phyloP scores from a whole-genome alignment of 2,888 invertebrate species.

The Pheosia tremula region DNA sequence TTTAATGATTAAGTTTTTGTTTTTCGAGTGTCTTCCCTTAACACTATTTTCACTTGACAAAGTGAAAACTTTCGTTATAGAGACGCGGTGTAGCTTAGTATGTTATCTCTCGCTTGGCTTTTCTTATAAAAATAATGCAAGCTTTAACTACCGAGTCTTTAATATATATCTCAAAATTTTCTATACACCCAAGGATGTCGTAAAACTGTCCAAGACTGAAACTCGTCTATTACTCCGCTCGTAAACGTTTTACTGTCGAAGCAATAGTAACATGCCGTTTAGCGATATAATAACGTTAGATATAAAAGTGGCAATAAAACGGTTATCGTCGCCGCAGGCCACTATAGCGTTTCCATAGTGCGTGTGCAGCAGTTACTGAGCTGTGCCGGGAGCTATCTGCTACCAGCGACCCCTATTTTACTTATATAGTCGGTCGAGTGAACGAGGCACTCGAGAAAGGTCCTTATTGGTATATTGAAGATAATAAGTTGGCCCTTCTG shows the following conservation, averaged over 20 bases:
- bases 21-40: no score
- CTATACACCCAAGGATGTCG: not conserved
- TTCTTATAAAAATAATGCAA: not conserved
- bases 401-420: not conserved
- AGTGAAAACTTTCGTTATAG: no score
- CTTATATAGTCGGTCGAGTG: not conserved
- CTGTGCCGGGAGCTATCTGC: not conserved
- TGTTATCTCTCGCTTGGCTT: slow-evolving; percentile 4
- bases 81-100: not conserved
- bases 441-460: not conserved
- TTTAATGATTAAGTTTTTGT: no score
- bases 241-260: slow-evolving; percentile 5
- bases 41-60: no score
- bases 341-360: not conserved
- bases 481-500: not conserved
- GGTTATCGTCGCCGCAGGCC: slow-evolving; percentile 15
- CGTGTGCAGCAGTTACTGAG: not conserved
- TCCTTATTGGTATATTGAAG: not conserved
- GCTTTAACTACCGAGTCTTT: not conserved
- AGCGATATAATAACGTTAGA: slow-evolving; percentile 35
- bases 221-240: slow-evolving; percentile 4
- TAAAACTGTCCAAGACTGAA: not conserved
- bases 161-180: slow-evolving; percentile 10
- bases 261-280: slow-evolving; percentile 22
- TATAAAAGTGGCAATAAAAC: slow-evolving; percentile 29